A percentile compares a stretch with the other conserved stretches of the same genome.
Evolutionary conservation across 2,113 vertebrate species (phyloP).

Genomic region (Sphaerodactylus townsendi): DNA sequence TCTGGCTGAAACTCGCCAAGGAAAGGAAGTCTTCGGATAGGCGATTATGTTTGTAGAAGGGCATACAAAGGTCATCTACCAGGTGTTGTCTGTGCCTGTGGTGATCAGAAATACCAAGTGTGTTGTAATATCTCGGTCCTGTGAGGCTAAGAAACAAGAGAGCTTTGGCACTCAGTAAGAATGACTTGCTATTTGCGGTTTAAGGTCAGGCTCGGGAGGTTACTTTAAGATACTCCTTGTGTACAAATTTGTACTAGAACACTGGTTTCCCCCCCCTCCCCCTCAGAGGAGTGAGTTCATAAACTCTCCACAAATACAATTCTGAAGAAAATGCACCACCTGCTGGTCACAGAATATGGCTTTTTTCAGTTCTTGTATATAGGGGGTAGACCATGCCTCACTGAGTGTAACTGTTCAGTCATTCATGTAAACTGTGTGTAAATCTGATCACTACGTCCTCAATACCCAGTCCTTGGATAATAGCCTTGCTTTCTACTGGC

Average conservation of each 20-base stretch:
- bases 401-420: not conserved
- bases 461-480: not conserved
- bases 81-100: not conserved
- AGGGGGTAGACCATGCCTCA: not conserved
- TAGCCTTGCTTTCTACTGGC: not conserved
- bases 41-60: conserved; percentile 5
- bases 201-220: conserved; percentile 22
- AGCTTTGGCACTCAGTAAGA: conserved; percentile 10
- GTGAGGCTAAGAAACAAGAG: conserved; percentile 8
- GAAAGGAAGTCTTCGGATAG: conserved; percentile 49
- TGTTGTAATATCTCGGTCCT: rapidly evolving
- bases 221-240: conserved; percentile 44
- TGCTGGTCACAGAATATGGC: conserved; percentile 53
- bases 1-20: conserved; percentile 47
- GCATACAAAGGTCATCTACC: conserved; percentile 41
- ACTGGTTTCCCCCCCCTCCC: rapidly evolving
- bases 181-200: conserved; percentile 36
- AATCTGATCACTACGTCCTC: not conserved
- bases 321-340: conserved; percentile 78
- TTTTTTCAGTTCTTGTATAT: rapidly evolving
- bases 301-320: conserved; percentile 18
- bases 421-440: rapidly evolving
- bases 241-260: not conserved
- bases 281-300: not conserved
- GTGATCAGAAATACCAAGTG: conserved; percentile 38